phyloP scores from a whole-genome alignment of 2,797 vertebrate species.

The Oreochromis mossambicus region DNA sequence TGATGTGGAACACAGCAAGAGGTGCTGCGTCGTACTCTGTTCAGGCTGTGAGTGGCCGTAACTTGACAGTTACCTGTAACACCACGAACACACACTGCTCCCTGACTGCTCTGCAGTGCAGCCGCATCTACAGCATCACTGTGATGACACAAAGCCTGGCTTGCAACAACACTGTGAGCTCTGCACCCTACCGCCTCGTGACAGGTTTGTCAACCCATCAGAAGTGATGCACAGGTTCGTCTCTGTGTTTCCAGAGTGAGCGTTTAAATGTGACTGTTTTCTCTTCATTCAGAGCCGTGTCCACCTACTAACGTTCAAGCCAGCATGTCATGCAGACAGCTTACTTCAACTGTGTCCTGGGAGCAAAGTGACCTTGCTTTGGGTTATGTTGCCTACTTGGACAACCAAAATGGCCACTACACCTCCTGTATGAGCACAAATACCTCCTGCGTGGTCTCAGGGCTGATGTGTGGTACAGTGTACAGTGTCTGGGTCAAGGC shows the following conservation, averaged over 20 bases:
- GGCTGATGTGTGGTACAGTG: constrained; percentile 57
- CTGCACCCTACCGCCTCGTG: constrained; percentile 17
- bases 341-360: constrained; percentile 60
- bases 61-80: constrained; percentile 24
- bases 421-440: constrained; percentile 32
- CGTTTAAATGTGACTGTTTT: background rate
- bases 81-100: constrained; percentile 41
- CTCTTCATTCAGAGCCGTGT: constrained; percentile 66
- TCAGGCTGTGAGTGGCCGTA: constrained; percentile 30
- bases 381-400: constrained; percentile 58
- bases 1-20: constrained; percentile 38
- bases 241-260: background rate
- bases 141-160: constrained; percentile 45
- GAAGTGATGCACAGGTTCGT: background rate
- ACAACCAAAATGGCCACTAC: constrained; percentile 23
- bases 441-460: constrained; percentile 33
- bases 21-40: constrained; percentile 49
- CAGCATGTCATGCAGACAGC: constrained; percentile 46
- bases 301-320: constrained; percentile 64
- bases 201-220: constrained; percentile 53
- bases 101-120: constrained; percentile 61
- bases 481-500: constrained; percentile 62
- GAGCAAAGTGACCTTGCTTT: constrained; percentile 55
- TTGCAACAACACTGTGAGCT: constrained; percentile 42
- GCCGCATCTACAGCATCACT: constrained; percentile 63